Percentiles rank a stretch among this genome's conserved stretches.
Conservation (phyloP, 2,797 vertebrate species). For the Lophius americanus region DNA sequence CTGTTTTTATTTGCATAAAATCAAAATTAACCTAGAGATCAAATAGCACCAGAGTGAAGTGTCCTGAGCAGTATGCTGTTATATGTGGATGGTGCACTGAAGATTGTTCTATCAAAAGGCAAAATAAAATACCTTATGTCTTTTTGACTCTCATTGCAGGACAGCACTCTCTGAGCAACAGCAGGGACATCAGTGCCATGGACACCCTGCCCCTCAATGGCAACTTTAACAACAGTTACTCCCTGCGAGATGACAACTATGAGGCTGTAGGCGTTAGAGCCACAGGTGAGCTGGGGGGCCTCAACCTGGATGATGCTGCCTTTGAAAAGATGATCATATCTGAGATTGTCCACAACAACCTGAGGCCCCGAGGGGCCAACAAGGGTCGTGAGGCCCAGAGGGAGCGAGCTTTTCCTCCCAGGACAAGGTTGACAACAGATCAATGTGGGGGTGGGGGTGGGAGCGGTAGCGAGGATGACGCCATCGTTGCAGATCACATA, state of each 20-base stretch:
- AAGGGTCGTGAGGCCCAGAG: slow-evolving; percentile 67
- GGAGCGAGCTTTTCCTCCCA: slow-evolving; percentile 59
- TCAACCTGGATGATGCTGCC: slow-evolving; percentile 92
- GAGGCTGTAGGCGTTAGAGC: slow-evolving; percentile 86
- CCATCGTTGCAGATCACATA: slow-evolving; percentile 87
- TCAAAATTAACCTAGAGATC: slow-evolving; percentile 56
- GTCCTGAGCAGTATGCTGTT: slow-evolving; percentile 96
- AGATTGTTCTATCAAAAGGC: slow-evolving; percentile 10
- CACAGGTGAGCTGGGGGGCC: slow-evolving; percentile 87
- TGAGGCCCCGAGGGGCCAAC: slow-evolving; percentile 86
- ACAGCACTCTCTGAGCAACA: slow-evolving; percentile 98
- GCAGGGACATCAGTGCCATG: slow-evolving; percentile 99
- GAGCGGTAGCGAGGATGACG: slow-evolving; percentile 91
- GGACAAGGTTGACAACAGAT: slow-evolving; percentile 66
- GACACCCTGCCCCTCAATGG: slow-evolving; percentile 99
- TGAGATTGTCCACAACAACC: slow-evolving; percentile 98
- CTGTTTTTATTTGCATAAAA: slow-evolving; percentile 42
- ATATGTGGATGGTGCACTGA: slow-evolving; percentile 63
- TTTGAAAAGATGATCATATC: slow-evolving; percentile 99
- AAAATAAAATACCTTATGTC: slow-evolving; percentile 40
- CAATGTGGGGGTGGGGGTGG: slow-evolving; percentile 83
- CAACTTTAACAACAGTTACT: slow-evolving; percentile 99
- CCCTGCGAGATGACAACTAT: slow-evolving; percentile 92
- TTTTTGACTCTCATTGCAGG: slow-evolving; percentile 84
- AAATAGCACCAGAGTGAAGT: slow-evolving; percentile 65